Evolutionary conservation across 1,140 invertebrate genomes (phyloP), one percentile per base, ranked within the genome.

Genomic region (Dreissena polymorpha): DNA sequence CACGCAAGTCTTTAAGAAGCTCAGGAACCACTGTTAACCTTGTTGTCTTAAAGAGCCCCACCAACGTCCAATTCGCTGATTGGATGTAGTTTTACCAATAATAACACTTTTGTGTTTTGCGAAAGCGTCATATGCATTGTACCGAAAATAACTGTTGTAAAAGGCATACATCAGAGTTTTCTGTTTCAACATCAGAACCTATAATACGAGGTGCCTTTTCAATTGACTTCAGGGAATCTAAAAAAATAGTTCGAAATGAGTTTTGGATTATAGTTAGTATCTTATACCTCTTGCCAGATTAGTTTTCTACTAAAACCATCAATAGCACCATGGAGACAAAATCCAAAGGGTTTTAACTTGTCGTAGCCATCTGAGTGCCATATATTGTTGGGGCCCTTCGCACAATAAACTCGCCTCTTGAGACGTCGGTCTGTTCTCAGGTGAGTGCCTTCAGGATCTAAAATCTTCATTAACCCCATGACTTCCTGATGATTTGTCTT

Each of bases 301-400:
- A 92, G 55, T 10, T 86, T 74, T n/a, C 88, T 68, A 5, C 90
- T 91, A 82, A 82, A 92, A 2, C 91, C 90, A 81, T 91, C 89
- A 8, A 92, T 88, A 91, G n/a, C n/a, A n/a, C n/a, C n/a, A n/a
- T n/a, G n/a, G n/a, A n/a, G n/a, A n/a, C n/a, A n/a, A n/a, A n/a
- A 83, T 10, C 90, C 91, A 80, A 83, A 91, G 27, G 83, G 85
- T 81, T 91, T 91, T n/a, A 92, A 73, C 86, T 92, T 91, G 68
- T 91, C 91, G 81, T 90, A 90, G 0, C 82, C 85, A 86, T 92
- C 90, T 10, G 88, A 67, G 73, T 92, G 91, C 90, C 91, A 91
- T 0, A 88, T 8, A 83, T 72, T 85, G 72, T 91, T 89, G 57
- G 89, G 89, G 10, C 89, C 90, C 73, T 60, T 86, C 12, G 27